phyloP scores from a whole-genome alignment of 2,113 vertebrate species.

The Hippolais icterina region DNA sequence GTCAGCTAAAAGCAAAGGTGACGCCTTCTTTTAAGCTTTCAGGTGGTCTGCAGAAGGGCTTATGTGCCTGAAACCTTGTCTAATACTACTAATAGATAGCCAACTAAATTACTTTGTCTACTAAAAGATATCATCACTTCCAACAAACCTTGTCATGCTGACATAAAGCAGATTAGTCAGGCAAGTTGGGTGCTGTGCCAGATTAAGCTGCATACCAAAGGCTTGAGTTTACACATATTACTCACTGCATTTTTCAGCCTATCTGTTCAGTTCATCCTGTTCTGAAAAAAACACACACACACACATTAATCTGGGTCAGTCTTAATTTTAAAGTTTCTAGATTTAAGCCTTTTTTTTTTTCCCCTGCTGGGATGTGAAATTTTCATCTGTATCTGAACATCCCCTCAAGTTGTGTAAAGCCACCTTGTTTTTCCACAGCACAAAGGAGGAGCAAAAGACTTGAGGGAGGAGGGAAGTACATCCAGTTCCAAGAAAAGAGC shows the following conservation, averaged over 20 bases:
- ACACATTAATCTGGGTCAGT: neutral
- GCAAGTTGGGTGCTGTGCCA: conserved; percentile 34
- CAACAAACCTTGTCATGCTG: conserved; percentile 26
- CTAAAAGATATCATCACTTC: conserved; percentile 21
- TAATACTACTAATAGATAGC: neutral
- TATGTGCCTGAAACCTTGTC: neutral
- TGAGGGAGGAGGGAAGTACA: neutral
- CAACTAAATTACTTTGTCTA: conserved; percentile 1
- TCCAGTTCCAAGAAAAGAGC: neutral
- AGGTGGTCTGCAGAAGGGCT: neutral
- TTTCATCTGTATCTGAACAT: neutral
- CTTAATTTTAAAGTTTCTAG: neutral
- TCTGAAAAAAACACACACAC: neutral
- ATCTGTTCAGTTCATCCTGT: conserved; percentile 40
- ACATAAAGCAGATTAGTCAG: conserved; percentile 50
- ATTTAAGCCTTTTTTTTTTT: neutral
- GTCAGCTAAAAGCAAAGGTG: neutral
- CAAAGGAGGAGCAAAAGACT: neutral
- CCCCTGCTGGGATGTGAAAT: neutral
- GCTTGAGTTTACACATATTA: conserved; percentile 30
- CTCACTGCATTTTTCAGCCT: conserved; percentile 24
- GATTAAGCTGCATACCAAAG: conserved; percentile 57
- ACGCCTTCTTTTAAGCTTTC: neutral
- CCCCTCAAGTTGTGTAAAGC: neutral
- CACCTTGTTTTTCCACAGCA: neutral